These are phyloP conservation scores for Nebria ingens DNA, from an alignment of 1,140 invertebrate species.

Conservation along the genomic window DNA sequence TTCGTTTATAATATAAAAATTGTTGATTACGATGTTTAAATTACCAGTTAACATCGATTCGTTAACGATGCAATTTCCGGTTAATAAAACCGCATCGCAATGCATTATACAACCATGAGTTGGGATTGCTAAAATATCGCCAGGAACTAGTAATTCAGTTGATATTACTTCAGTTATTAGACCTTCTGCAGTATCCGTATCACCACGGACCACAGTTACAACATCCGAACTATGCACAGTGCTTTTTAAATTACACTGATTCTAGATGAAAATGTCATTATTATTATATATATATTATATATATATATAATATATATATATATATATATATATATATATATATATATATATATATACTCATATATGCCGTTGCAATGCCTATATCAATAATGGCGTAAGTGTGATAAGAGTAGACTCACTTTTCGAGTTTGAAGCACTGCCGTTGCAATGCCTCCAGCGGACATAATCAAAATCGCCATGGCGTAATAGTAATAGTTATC, in stretches of 20 bases:
- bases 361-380: too few relatives aligned
- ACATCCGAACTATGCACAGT: conserved; percentile 56
- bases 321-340: not conserved
- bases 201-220: conserved; percentile 42
- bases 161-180: conserved; percentile 30
- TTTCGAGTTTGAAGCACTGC: conserved; percentile 74
- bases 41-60: conserved; percentile 94
- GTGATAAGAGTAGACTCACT: too few relatives aligned
- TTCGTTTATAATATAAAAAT: conserved; percentile 10
- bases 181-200: conserved; percentile 7
- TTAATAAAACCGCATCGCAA: conserved; percentile 82
- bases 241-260: conserved; percentile 57
- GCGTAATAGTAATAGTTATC: conserved; percentile 82
- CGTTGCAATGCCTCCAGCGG: conserved; percentile 69
- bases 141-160: conserved; percentile 70
- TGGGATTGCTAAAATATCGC: conserved; percentile 86
- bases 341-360: too few relatives aligned
- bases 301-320: not conserved
- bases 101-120: conserved; percentile 71
- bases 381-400: too few relatives aligned
- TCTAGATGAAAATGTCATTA: conserved; percentile 38
- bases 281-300: not conserved
- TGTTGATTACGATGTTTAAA: too few relatives aligned
- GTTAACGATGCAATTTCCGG: conserved; percentile 86
- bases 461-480: conserved; percentile 77